These are phyloP conservation scores for Drosophila nannoptera DNA, from an alignment of 1,140 invertebrate species.

Conservation along the genomic window DNA sequence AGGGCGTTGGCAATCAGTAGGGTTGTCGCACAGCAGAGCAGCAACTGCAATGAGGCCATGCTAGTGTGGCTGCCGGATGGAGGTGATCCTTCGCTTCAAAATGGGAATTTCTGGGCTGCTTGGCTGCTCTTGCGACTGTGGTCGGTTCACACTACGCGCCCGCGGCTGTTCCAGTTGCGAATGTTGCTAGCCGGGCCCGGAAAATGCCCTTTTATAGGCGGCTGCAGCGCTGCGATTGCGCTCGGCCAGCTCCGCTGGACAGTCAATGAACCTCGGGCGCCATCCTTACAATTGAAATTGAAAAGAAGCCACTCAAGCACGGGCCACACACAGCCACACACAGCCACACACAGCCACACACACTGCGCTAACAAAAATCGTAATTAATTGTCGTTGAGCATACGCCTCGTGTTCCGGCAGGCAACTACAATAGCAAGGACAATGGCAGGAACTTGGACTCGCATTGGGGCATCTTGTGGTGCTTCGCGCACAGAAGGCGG, in stretches of 20 bases:
- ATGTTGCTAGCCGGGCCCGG: conserved; percentile 39
- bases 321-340: conserved; percentile 3
- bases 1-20: conserved; percentile 60
- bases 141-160: conserved; percentile 1
- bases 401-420: conserved; percentile 54
- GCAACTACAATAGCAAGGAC: conserved; percentile 26
- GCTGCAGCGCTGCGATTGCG: background rate
- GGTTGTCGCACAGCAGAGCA: conserved; percentile 61
- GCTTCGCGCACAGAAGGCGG: conserved; percentile 43
- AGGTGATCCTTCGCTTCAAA: background rate
- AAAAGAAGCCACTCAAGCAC: conserved; percentile 68
- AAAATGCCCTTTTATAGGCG: conserved; percentile 55
- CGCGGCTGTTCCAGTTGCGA: conserved; percentile 33
- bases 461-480: conserved; percentile 49
- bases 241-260: conserved; percentile 9
- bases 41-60: conserved; percentile 67
- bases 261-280: conserved; percentile 60
- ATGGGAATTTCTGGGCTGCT: background rate
- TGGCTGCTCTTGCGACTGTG: too few relatives aligned
- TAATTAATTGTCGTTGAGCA: conserved; percentile 73
- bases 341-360: conserved; percentile 5
- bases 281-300: conserved; percentile 59
- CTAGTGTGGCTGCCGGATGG: conserved; percentile 36
- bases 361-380: conserved; percentile 18
- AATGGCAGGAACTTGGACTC: conserved; percentile 6